Evolutionary conservation across 2,888 invertebrate species (phyloP).

Genomic region (Eilema griseolum): DNA sequence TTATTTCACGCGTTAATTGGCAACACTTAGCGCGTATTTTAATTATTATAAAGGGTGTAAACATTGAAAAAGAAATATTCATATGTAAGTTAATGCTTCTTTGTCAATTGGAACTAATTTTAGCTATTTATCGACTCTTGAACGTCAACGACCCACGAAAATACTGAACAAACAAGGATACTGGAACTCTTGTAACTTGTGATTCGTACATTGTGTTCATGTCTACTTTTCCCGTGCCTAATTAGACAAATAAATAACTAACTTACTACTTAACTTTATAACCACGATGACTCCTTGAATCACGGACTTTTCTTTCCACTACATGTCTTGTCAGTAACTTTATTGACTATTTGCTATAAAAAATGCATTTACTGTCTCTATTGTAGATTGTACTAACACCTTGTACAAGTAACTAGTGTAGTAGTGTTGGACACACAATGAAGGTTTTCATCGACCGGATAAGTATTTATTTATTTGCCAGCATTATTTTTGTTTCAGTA

Average conservation of each 20-base stretch:
- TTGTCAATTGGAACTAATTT: background rate
- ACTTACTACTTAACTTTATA: background rate
- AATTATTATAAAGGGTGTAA: too few species aligned
- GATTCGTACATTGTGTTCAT: background rate
- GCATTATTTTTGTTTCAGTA: too few species aligned
- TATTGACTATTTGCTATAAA: slow-evolving; percentile 26
- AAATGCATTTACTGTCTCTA: slow-evolving; percentile 31
- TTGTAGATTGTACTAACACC: slow-evolving; percentile 39
- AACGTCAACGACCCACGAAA: background rate
- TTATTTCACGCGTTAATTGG: too few species aligned
- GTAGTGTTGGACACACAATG: slow-evolving; percentile 34
- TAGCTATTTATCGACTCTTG: background rate
- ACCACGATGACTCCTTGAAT: background rate
- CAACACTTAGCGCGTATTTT: too few species aligned
- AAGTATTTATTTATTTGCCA: background rate
- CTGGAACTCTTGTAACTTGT: too few species aligned
- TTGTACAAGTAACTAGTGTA: slow-evolving; percentile 25
- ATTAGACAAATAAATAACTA: background rate
- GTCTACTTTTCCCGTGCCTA: too few species aligned
- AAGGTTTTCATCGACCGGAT: background rate
- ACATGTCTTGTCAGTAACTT: slow-evolving; percentile 34
- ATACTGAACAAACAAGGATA: background rate
- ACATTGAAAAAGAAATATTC: too few species aligned
- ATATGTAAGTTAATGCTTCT: too few species aligned
- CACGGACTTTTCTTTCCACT: slow-evolving; percentile 32